Percentiles rank a stretch among this genome's conserved stretches.
phyloP scores from a whole-genome alignment of 2,797 vertebrate species.

The Euphonia xanthogaster region DNA sequence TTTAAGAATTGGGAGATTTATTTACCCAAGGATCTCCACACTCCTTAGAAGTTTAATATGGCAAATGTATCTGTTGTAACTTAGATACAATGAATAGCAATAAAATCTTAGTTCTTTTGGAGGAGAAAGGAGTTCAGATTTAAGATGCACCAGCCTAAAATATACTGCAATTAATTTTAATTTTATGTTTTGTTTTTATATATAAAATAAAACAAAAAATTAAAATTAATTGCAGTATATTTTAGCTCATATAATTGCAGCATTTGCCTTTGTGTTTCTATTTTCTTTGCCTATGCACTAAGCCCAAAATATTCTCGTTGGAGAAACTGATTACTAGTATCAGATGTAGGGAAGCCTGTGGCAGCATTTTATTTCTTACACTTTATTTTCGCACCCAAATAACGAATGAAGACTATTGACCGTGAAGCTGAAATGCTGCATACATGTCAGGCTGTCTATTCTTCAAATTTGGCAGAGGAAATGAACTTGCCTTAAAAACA shows the following conservation, averaged over 20 bases:
- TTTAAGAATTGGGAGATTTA: conserved; percentile 34
- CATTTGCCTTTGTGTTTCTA: background rate
- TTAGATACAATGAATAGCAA: background rate
- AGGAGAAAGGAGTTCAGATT: background rate
- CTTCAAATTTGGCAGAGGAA: conserved; percentile 39
- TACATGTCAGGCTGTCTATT: conserved; percentile 35
- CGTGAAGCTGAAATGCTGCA: conserved; percentile 31
- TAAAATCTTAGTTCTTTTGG: background rate
- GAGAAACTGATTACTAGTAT: background rate
- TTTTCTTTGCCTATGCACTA: background rate
- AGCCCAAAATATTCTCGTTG: background rate
- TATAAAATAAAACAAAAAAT: no score
- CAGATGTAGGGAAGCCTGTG: conserved; percentile 1
- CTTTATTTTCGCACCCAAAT: conserved; percentile 43
- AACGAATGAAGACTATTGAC: conserved; percentile 37
- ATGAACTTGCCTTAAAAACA: conserved; percentile 10
- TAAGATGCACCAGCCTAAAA: background rate
- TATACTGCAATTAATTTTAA: background rate
- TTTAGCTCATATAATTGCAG: background rate
- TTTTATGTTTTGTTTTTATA: background rate
- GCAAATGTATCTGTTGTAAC: background rate
- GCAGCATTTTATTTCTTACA: conserved; percentile 20
- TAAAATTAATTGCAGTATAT: no score
- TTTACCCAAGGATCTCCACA: background rate
- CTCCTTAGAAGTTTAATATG: background rate